Conservation (phyloP, 1,140 invertebrate genomes). For the Popillia japonica region DNA sequence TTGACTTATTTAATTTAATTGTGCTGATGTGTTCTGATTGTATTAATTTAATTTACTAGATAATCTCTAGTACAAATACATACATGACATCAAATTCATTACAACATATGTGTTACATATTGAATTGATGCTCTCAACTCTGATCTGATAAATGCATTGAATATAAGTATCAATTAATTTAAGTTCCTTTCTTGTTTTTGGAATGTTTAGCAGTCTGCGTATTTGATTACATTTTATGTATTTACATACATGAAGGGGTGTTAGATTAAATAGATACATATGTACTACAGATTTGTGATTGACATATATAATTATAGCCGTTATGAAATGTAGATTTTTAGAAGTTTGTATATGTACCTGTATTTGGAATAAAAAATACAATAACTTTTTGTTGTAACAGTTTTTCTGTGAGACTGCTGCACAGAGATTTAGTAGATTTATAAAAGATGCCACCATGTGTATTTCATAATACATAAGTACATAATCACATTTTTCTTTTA, state of each 20-base stretch:
- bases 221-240: slow-evolving; percentile 18
- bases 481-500: too few relatives aligned
- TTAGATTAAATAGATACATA: slow-evolving; percentile 12
- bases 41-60: slow-evolving; percentile 35
- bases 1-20: slow-evolving; percentile 36
- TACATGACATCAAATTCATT: slow-evolving; percentile 17
- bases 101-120: slow-evolving; percentile 26
- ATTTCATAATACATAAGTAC: too few relatives aligned
- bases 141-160: slow-evolving; percentile 13
- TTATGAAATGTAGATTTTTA: neutral
- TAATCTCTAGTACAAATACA: slow-evolving; percentile 25
- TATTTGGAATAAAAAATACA: too few relatives aligned
- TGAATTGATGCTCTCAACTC: neutral
- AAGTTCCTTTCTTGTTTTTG: slow-evolving; percentile 1
- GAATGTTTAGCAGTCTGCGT: neutral
- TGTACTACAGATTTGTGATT: slow-evolving; percentile 28
- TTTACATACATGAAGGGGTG: slow-evolving; percentile 2
- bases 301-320: neutral
- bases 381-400: too few relatives aligned
- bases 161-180: slow-evolving; percentile 33
- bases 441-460: too few relatives aligned
- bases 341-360: too few relatives aligned
- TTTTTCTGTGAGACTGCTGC: too few relatives aligned
- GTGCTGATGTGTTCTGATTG: slow-evolving; percentile 31
- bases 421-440: too few relatives aligned